Base-by-base conservation (phyloP, 1,140 invertebrate genomes). In the Penaeus japonicus region DNA sequence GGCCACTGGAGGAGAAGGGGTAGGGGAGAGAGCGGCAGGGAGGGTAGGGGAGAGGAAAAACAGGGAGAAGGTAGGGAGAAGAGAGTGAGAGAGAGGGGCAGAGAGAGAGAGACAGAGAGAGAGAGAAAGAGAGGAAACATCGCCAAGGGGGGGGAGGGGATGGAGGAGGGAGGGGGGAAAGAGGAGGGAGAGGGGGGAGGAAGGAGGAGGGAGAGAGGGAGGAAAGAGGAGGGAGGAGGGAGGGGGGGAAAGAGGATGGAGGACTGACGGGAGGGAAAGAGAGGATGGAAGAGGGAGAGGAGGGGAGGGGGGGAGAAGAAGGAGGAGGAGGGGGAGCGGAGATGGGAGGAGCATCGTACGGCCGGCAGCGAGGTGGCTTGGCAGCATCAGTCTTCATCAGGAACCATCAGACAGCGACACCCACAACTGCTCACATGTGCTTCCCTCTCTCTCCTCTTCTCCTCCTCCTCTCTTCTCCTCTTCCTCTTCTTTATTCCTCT, bases 371-470 rank as follows among this genome's bases (percentile, higher is more conserved):
- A 47, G 17, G 70, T 57, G 30, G 39, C 35, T 18, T 30, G 39
- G 86, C 86, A 77, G 86, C 86, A 88, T 88, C 80, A 78, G 80
- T 88, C 80, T 88, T 88, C 86, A 88, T 88, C 86, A 88, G 22
- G 2, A 77, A 75, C 35, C 55, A 83, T 88, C 86, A 88, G n/a
- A 88, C 80, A 35, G 86, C 86, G 86, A 88, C 86, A 88, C 86
- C 86, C 86, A 88, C 86, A 88, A 88, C 86, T 88, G 86, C 73
- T 75, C 80, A 73, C 86, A 73, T 87, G 86, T 87, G 86, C 32
- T 77, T 24, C 22, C n/a, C 47, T 53, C 30, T 20, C 24, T 53
- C 30, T 57, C 62, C 54, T 27, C 75, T 20, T 55, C 4, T 24
- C 5, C 35, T 17, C 54, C 53, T 73, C 62, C 55, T 22, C 55